Base-by-base conservation (phyloP, 1,140 invertebrate genomes). In the Andrena cerasifolii region DNA sequence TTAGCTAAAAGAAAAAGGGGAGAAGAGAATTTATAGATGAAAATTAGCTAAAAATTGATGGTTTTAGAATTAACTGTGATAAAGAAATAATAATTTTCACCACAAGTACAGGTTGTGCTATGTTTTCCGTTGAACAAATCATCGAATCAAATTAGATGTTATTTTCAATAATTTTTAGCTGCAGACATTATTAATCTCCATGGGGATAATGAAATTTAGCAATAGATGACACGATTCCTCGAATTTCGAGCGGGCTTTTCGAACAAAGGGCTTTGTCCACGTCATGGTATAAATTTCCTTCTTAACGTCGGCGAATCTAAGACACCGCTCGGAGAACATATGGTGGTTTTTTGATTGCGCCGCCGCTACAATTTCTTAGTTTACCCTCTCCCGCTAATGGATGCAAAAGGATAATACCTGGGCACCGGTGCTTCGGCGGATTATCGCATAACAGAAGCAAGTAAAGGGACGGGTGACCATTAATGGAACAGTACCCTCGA, bases 391-490 rank as follows among this genome's bases (percentile, higher is more conserved):
- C 3, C 70, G 62, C 82, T 85, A 85, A 85, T 85, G 83, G 83
- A 84, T 79, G 58, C 70, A 49, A 79, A 71, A 65, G 79, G 78
- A 80, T 80, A 78, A 80, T 59, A 58, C 45, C 51, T 47, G 56
- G 63, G 67, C 53, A 78, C 36, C 68, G 73, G 49, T 31, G 68
- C 78, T 75, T 62, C 79, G 43, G 54, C 45, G 79, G 79, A 85
- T 85, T 85, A 85, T 85, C 84, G 84, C 79, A 74, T 73, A 85
- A 85, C 83, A 73, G 83, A 85, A 85, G 83, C 75, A 79, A 82
- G 84, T 75, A 82, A 72, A 10, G 71, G 51, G 65, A 76, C 74
- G 82, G 66, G 58, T 56, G 59, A 76, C 84, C 84, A 85, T 85
- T 82, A 84, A 79, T 79, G 84, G 84, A 43, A 49, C 75, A 51